Evolutionary conservation across 2,113 vertebrate species (phyloP).

Genomic region (Psephotus haematonotus): DNA sequence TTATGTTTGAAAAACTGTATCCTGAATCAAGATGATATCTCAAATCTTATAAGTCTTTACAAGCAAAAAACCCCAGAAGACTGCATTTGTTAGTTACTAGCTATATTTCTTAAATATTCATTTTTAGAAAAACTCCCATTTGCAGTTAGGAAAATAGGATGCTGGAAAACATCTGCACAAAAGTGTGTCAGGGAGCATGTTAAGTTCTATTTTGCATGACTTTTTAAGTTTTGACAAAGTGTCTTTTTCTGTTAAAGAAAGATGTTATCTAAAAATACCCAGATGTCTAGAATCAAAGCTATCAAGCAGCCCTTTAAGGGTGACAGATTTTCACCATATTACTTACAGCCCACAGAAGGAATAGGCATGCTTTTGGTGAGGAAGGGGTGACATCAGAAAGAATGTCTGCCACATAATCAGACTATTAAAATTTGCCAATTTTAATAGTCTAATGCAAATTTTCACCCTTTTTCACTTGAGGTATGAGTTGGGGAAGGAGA

Average conservation of each 20-base stretch:
- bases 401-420: not conserved
- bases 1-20: not conserved
- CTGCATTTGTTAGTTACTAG: not conserved
- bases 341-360: not conserved
- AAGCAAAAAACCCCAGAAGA: not conserved
- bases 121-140: not conserved
- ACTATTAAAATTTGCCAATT: not conserved
- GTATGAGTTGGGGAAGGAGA: not conserved
- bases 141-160: not conserved
- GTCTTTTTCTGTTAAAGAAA: not conserved
- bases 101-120: fast-evolving
- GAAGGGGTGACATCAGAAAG: not conserved
- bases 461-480: not conserved
- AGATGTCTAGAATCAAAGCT: not conserved
- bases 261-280: not conserved
- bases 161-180: not conserved
- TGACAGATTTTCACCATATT: not conserved
- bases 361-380: not conserved
- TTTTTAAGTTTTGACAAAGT: not conserved
- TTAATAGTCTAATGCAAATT: not conserved
- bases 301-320: not conserved
- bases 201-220: not conserved
- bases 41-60: not conserved
- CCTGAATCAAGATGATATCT: not conserved
- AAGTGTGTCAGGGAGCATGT: not conserved